Percentiles rank a stretch among this genome's conserved stretches.
phyloP scores from a whole-genome alignment of 2,888 invertebrate genomes.

The Mylabris sibirica region DNA sequence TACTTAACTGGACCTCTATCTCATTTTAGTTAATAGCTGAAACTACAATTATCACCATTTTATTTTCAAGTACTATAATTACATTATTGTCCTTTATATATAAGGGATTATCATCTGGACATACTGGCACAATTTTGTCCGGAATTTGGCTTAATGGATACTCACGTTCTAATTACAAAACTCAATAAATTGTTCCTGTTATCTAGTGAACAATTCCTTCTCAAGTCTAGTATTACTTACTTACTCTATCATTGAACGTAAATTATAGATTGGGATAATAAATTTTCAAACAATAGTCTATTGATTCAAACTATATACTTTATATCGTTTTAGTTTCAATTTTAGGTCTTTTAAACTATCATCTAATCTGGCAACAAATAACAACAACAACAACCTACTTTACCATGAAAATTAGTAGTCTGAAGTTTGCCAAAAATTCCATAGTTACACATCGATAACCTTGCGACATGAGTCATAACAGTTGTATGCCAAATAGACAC shows the following conservation, averaged over 20 bases:
- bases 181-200: conserved; percentile 31
- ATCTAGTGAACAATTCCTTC: conserved; percentile 20
- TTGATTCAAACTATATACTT: background rate
- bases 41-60: conserved; percentile 35
- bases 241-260: background rate
- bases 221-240: background rate
- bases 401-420: background rate
- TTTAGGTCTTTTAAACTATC: background rate
- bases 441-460: conserved; percentile 23
- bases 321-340: background rate
- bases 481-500: conserved; percentile 23
- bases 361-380: conserved; percentile 3
- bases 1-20: conserved; percentile 46
- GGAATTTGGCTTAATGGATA: conserved; percentile 31
- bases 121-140: conserved; percentile 29
- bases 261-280: background rate
- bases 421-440: conserved; percentile 29
- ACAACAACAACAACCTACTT: background rate
- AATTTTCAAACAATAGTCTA: background rate
- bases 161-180: conserved; percentile 32
- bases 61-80: conserved; percentile 44
- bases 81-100: conserved; percentile 38
- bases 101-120: conserved; percentile 35
- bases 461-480: conserved; percentile 20
- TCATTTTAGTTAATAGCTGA: conserved; percentile 44